A percentile compares a stretch with the other conserved stretches of the same genome.
These are phyloP conservation scores for Karalla daura DNA, from an alignment of 2,797 vertebrate species.

Conservation along the genomic window DNA sequence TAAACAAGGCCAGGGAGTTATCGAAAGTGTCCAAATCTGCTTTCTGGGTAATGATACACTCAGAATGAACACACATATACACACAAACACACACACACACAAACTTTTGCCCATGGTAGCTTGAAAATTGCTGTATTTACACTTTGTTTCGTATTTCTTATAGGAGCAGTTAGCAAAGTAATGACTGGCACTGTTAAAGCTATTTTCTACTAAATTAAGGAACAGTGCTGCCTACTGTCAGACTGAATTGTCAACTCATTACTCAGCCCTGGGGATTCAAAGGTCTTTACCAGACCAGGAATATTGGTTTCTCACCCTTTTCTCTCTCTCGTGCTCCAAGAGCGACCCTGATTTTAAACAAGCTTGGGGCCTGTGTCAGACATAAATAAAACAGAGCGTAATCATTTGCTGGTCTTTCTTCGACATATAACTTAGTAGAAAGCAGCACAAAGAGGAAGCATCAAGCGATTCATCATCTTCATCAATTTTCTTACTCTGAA, in stretches of 20 bases:
- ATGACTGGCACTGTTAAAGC: background rate
- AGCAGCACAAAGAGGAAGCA: too few relatives aligned
- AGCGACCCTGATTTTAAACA: too few relatives aligned
- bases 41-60: constrained; percentile 39
- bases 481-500: too few relatives aligned
- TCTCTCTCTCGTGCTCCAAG: background rate
- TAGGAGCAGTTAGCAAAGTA: background rate
- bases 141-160: background rate
- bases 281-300: background rate
- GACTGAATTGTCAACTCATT: too few relatives aligned
- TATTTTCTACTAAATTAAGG: background rate
- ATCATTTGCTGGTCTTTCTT: too few relatives aligned
- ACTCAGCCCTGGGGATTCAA: too few relatives aligned
- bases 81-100: constrained; percentile 4
- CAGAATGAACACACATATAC: too few relatives aligned
- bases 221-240: too few relatives aligned
- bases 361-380: too few relatives aligned
- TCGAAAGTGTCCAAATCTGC: constrained; percentile 20
- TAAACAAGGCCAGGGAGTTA: constrained; percentile 29
- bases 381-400: too few relatives aligned
- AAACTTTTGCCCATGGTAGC: constrained; percentile 2
- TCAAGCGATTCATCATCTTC: too few relatives aligned
- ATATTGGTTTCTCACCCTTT: background rate
- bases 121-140: constrained; percentile 5
- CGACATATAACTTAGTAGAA: too few relatives aligned